Percentiles rank a stretch among this genome's conserved stretches.
Evolutionary conservation across 2,797 vertebrate species (phyloP).

Genomic region (Columba guinea): DNA sequence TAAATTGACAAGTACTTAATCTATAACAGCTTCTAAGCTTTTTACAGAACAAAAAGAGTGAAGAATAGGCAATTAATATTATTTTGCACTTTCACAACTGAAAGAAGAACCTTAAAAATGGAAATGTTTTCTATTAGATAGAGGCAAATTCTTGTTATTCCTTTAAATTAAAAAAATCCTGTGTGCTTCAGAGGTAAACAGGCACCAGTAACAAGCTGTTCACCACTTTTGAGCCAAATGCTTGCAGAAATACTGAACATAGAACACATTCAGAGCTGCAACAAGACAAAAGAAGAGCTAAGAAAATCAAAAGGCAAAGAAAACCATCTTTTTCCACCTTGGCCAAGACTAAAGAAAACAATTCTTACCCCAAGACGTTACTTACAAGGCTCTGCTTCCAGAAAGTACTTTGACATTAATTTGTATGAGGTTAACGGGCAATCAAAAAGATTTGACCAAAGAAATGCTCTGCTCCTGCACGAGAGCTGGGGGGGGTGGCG

Average conservation of each 20-base stretch:
- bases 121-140: neutral
- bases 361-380: neutral
- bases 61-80: neutral
- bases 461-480: neutral
- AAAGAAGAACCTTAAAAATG: neutral
- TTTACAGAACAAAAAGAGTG: neutral
- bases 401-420: neutral
- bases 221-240: slow-evolving; percentile 19
- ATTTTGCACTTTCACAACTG: neutral
- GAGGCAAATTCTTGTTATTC: neutral
- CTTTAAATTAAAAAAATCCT: slow-evolving; percentile 38
- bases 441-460: neutral
- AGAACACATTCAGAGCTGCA: neutral
- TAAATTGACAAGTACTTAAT: neutral
- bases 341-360: neutral
- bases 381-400: neutral
- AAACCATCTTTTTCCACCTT: neutral
- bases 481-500: neutral
- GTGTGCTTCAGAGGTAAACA: slow-evolving; percentile 11
- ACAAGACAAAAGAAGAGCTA: neutral
- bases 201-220: slow-evolving; percentile 47
- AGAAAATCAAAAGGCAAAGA: neutral
- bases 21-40: neutral
- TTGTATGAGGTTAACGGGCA: neutral
- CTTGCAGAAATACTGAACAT: neutral